These are phyloP conservation scores for Chromis chromis DNA, from an alignment of 2,797 vertebrate genomes.

Conservation along the genomic window DNA sequence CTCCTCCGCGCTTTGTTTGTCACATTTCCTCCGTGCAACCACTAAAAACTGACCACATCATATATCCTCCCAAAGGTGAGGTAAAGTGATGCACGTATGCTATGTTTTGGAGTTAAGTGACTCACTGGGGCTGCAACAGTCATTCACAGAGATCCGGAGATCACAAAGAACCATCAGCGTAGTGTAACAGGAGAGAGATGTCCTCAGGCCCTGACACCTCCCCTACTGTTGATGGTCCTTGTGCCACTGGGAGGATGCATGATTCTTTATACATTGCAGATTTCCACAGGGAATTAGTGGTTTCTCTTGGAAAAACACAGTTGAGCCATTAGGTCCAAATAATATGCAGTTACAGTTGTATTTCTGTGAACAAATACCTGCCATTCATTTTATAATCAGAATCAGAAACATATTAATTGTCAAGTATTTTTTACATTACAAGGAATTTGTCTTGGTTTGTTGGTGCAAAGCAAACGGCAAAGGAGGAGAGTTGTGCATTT, in stretches of 20 bases:
- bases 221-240: slow-evolving; percentile 22
- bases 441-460: no score
- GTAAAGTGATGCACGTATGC: slow-evolving; percentile 10
- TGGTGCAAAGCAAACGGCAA: no score
- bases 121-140: slow-evolving; percentile 44
- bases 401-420: no score
- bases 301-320: background rate
- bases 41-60: slow-evolving; percentile 33
- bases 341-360: background rate
- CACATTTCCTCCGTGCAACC: slow-evolving; percentile 45
- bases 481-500: background rate
- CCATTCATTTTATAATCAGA: background rate
- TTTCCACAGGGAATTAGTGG: slow-evolving; percentile 21
- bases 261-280: slow-evolving; percentile 26
- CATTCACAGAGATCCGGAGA: slow-evolving; percentile 52
- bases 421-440: no score
- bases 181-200: slow-evolving; percentile 62
- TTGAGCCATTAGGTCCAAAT: background rate
- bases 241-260: slow-evolving; percentile 22
- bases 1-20: slow-evolving; percentile 24
- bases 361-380: background rate
- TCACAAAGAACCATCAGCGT: slow-evolving; percentile 49
- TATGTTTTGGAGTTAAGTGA: slow-evolving; percentile 42
- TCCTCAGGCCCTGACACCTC: slow-evolving; percentile 48
- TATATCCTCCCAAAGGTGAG: slow-evolving; percentile 50